These are phyloP conservation scores for Delphinus delphis DNA, from an alignment of 2,113 vertebrate species.

Conservation along the genomic window DNA sequence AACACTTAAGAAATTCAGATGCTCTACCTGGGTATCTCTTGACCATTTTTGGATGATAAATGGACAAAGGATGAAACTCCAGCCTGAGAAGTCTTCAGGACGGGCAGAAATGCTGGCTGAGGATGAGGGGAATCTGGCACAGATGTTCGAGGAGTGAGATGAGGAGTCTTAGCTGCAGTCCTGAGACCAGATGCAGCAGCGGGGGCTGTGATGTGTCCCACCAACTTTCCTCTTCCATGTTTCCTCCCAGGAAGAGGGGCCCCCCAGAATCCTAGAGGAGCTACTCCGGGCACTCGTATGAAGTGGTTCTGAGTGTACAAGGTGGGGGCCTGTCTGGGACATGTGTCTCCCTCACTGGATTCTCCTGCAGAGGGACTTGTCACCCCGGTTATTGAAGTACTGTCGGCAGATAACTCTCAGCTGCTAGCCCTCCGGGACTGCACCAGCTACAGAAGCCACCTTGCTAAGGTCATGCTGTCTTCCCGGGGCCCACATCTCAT, in stretches of 20 bases:
- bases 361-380: too few species aligned
- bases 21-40: not conserved
- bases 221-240: too few species aligned
- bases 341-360: too few species aligned
- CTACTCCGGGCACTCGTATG: too few species aligned
- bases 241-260: too few species aligned
- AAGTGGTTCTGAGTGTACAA: too few species aligned
- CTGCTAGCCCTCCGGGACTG: not conserved
- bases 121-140: not conserved
- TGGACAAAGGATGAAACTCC: not conserved
- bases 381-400: not conserved
- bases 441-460: not conserved
- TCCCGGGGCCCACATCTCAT: not conserved
- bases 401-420: not conserved
- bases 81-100: not conserved
- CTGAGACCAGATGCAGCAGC: not conserved
- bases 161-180: not conserved
- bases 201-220: not conserved
- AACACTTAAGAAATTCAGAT: not conserved
- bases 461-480: not conserved
- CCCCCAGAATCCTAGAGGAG: too few species aligned
- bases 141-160: not conserved
- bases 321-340: too few species aligned
- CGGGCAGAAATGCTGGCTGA: not conserved
- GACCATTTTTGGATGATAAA: not conserved